Evolutionary conservation across 2,797 vertebrate species (phyloP).

Genomic region (Xyrichtys novacula): DNA sequence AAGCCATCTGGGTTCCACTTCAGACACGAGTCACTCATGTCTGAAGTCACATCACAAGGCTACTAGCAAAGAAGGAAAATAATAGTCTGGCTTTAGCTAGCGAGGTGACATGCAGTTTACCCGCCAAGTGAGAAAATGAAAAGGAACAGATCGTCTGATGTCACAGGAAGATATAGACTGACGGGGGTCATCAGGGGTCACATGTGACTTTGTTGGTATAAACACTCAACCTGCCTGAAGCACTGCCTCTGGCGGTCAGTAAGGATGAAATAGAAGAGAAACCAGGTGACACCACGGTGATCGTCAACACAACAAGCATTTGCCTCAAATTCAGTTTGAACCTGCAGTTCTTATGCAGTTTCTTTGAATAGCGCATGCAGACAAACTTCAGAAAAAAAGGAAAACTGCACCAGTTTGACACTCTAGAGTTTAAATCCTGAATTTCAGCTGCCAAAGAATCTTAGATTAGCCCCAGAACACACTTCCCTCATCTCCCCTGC

Average conservation of each 20-base stretch:
- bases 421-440: background rate
- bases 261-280: too few relatives aligned
- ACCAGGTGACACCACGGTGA: constrained; percentile 59
- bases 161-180: too few relatives aligned
- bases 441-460: background rate
- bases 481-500: background rate
- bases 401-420: background rate
- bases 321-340: constrained; percentile 43
- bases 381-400: background rate
- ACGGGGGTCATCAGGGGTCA: too few relatives aligned
- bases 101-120: too few relatives aligned
- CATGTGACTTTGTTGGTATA: too few relatives aligned
- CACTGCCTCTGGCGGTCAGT: too few relatives aligned
- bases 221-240: too few relatives aligned
- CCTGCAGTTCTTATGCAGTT: background rate
- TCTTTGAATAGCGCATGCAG: background rate
- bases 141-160: too few relatives aligned
- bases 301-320: constrained; percentile 23
- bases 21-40: background rate
- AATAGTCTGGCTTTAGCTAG: too few relatives aligned
- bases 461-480: background rate
- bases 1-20: background rate
- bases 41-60: too few relatives aligned
- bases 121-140: too few relatives aligned
- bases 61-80: too few relatives aligned